Conservation (phyloP, 2,797 vertebrate genomes). For the Muraenolepis orangiensis region DNA sequence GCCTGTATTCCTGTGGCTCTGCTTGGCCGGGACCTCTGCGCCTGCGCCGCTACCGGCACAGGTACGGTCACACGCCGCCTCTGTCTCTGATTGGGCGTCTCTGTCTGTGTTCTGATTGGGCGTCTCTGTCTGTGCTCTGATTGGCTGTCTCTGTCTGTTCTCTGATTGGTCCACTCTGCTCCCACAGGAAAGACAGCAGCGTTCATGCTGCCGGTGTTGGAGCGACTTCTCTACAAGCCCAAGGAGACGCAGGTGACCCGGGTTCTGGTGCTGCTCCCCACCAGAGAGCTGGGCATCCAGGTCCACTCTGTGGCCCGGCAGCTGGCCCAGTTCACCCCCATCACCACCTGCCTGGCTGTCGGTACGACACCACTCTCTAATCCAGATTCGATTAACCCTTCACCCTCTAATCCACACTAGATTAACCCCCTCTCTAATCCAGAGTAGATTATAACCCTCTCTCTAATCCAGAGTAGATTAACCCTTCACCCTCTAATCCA, state of each 20-base stretch:
- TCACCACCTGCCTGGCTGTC: conserved; percentile 88
- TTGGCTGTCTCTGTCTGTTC: not conserved
- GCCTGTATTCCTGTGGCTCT: conserved; percentile 92
- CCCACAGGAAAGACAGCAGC: conserved; percentile 90
- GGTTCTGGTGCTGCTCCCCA: conserved; percentile 90
- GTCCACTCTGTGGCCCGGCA: conserved; percentile 90
- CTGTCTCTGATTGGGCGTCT: not conserved
- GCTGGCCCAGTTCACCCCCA: conserved; percentile 88
- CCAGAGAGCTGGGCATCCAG: conserved; percentile 95
- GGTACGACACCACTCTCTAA: conserved; percentile 69
- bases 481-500: too few relatives aligned
- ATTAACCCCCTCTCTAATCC: not conserved
- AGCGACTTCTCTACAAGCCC: conserved; percentile 94
- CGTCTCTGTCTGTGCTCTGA: not conserved
- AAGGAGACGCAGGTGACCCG: conserved; percentile 86
- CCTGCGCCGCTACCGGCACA: conserved; percentile 95
- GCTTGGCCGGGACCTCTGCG: conserved; percentile 90
- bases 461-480: too few relatives aligned
- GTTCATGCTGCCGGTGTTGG: conserved; percentile 90
- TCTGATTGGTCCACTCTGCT: not conserved
- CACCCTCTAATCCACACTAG: not conserved
- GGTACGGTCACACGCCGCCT: conserved; percentile 62
- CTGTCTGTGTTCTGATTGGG: too few relatives aligned
- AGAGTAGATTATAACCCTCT: too few relatives aligned
- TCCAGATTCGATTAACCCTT: not conserved